Base-by-base conservation (phyloP, 2,888 invertebrate genomes). In the Euplagia quadripunctaria region DNA sequence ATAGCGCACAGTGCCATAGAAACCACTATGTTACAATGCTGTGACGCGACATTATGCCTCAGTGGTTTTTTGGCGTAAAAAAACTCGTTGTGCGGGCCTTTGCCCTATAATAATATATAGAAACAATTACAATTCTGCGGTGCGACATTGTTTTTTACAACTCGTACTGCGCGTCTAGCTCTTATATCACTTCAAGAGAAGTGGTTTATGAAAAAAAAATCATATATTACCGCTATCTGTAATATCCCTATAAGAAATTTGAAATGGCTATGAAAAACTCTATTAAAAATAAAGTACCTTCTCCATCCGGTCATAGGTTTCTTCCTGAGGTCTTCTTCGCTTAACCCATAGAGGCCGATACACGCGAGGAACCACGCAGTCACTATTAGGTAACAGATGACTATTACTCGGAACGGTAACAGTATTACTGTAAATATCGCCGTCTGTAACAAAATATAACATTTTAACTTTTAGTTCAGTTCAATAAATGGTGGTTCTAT, bases 291-390 rank as follows among this genome's bases (percentile, higher is more conserved):
- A 68, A 49, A 63, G 11, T 96, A 99, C 99, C 97, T 97, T 94
- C 99, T 97, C 99, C 99, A 99, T 86, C 98, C 98, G 16, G 97
- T 97, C 87, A 99, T 96, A 5, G 99, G 99, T 87, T 97, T 97
- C 79, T 96, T 94, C 82, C 97, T 96, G 20, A 98, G 94, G 82
- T 99, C 98, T 71, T 98, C 97, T 88, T 98, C 97, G 31, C 97
- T 97, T 58, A 98, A 92, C 9, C 99, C 99, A 87, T 97, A 97
- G 17, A 98, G 96, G 55, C 98, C 98, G 75, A 99, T 96, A 85
- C 97, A 97, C 52, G 99, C 98, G 69, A 99, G 96, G 78, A 98
- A 94, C 98, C 98, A 99, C 0, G 98, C 98, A 31, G 98, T 96
- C 73, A 98, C 96, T 74, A 99, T 96, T 76, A 98, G 96, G 70